Evolutionary conservation across 2,797 vertebrate species (phyloP), one percentile per base, ranked within the genome.

Genomic region (Liparis tanakae): DNA sequence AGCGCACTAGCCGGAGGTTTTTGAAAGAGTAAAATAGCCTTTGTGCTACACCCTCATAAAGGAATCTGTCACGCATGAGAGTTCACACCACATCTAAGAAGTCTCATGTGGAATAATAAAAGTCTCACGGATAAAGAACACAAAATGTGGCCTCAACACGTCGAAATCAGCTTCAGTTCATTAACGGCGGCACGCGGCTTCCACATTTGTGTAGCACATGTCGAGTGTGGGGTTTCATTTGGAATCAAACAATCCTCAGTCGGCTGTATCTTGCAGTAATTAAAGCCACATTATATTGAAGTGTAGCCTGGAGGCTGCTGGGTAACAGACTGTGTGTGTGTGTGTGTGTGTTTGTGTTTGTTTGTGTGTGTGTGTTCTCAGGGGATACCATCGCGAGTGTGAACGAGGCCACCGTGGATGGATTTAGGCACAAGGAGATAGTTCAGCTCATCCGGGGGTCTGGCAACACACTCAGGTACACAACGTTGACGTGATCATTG

Each of bases 381-480:
- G 98, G 98, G n/a, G 97, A 99, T 92, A 98, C 97, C 0, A 98
- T 99, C n/a, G 91, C 96, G 0, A 96, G 94, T 0, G 96, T 99
- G 78, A 99, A 99, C 0, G 96, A 97, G 58, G 82, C 94, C 51
- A 92, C 95, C 0, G 96, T 98, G 69, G 96, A 98, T 48, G 97
- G 97, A 6, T 91, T 95, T 79, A 91, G 94, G 30, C 98, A 99
- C 91, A 95, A 96, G 3, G 97, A 99, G 60, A 98, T 99, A 0
- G 98, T 99, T 72, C 96, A 98, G 87, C 96, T 99, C 79, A 98
- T 99, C 91, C 95, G 95, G 76, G 94, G 96, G 1, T 97, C 95
- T 0, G 97, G 97, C 10, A 96, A 97, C 5, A 56, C 93, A 0
- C 94, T 99, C 64, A 96, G 96, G 97, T 98, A 89, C 81, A 85